A percentile compares a stretch with the other conserved stretches of the same genome.
phyloP scores from a whole-genome alignment of 2,888 invertebrate species.

The Cyclophora punctaria region DNA sequence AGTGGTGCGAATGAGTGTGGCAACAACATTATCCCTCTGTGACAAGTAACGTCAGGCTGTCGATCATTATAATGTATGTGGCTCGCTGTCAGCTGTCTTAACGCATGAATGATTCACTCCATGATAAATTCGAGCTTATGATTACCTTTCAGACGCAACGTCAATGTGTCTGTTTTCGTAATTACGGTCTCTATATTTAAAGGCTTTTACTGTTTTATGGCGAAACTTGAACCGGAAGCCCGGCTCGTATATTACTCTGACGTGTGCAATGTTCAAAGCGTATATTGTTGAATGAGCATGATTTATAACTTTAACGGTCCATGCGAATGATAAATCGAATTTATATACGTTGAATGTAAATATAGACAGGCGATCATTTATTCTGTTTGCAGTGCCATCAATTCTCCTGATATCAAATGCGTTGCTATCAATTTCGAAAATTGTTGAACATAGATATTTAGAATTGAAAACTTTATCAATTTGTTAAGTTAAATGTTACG shows the following conservation, averaged over 20 bases:
- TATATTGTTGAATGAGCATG: slow-evolving; percentile 52
- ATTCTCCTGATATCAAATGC: slow-evolving; percentile 31
- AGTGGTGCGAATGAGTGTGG: slow-evolving; percentile 36
- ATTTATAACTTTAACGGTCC: slow-evolving; percentile 54
- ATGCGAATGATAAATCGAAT: slow-evolving; percentile 55
- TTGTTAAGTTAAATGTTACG: slow-evolving; percentile 13
- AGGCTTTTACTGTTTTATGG: slow-evolving; percentile 56
- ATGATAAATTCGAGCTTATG: slow-evolving; percentile 75
- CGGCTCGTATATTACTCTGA: slow-evolving; percentile 48
- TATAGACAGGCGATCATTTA: slow-evolving; percentile 48
- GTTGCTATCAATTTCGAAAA: slow-evolving; percentile 21
- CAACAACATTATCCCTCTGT: slow-evolving; percentile 72
- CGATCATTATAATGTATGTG: slow-evolving; percentile 75
- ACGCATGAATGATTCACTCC: slow-evolving; percentile 73
- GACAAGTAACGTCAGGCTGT: slow-evolving; percentile 72
- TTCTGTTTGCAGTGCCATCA: slow-evolving; percentile 42
- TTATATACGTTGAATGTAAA: slow-evolving; percentile 52
- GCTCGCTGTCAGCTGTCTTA: slow-evolving; percentile 72
- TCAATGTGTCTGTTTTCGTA: slow-evolving; percentile 72
- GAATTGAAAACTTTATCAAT: slow-evolving; percentile 14
- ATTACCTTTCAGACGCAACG: slow-evolving; percentile 71
- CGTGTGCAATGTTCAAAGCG: slow-evolving; percentile 35
- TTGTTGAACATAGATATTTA: slow-evolving; percentile 19
- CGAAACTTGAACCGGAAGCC: slow-evolving; percentile 49
- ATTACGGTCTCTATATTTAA: slow-evolving; percentile 59